Conservation (phyloP, 2,888 invertebrate species). For the Drosophila antonietae region DNA sequence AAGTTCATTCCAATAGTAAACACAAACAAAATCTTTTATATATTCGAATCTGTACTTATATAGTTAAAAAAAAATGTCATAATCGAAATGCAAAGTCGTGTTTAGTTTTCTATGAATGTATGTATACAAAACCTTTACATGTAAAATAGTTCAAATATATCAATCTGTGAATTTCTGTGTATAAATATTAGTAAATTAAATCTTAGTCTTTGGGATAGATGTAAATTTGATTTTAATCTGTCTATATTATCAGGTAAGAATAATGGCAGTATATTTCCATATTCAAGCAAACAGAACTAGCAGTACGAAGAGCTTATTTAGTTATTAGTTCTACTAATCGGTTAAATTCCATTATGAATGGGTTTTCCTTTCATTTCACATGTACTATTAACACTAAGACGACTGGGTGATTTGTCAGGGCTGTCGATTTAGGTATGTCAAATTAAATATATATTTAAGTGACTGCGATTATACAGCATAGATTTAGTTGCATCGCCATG, state of each 20-base stretch:
- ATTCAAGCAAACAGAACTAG: too few relatives aligned
- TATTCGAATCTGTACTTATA: conserved; percentile 3
- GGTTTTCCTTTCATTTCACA: too few relatives aligned
- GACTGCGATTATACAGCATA: too few relatives aligned
- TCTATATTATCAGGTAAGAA: neutral
- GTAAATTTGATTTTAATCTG: neutral
- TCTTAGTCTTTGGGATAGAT: neutral
- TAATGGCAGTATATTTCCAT: too few relatives aligned
- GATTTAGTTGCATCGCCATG: conserved; percentile 33
- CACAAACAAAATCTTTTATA: conserved; percentile 3
- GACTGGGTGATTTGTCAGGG: too few relatives aligned
- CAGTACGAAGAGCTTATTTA: too few relatives aligned
- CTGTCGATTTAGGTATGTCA: too few relatives aligned
- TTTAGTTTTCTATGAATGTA: conserved; percentile 44
- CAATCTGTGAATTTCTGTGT: conserved; percentile 20
- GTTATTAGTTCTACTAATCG: too few relatives aligned
- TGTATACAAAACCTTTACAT: conserved; percentile 38
- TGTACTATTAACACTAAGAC: too few relatives aligned
- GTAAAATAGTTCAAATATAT: conserved; percentile 29
- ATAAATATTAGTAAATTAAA: neutral
- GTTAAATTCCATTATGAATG: too few relatives aligned
- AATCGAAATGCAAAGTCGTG: conserved; percentile 1
- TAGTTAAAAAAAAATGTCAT: conserved; percentile 1
- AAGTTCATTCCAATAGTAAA: conserved; percentile 11
- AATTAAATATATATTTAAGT: too few relatives aligned